Conservation (phyloP, 2,797 vertebrate species). For the Leuciscus waleckii region DNA sequence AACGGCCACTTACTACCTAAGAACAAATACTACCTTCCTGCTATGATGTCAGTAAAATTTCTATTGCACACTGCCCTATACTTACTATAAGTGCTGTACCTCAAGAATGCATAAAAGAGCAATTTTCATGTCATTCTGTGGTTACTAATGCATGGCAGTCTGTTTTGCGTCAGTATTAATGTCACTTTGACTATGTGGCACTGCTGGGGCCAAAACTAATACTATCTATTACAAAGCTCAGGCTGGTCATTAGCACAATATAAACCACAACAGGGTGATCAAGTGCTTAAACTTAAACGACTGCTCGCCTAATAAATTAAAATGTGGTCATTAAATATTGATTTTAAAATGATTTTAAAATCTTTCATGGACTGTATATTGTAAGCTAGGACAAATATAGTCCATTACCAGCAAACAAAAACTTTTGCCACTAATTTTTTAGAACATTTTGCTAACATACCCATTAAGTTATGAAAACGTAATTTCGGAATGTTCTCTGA, state of each 20-base stretch:
- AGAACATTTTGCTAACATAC: background rate
- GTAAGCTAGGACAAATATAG: background rate
- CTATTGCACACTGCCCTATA: slow-evolving; percentile 7
- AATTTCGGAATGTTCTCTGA: too few relatives aligned
- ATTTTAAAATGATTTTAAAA: background rate
- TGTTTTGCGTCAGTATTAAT: background rate
- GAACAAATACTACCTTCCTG: slow-evolving; percentile 19
- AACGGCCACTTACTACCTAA: slow-evolving; percentile 15
- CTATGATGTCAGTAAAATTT: background rate
- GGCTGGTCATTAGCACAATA: background rate
- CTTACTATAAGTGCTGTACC: slow-evolving; percentile 27
- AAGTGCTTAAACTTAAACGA: background rate
- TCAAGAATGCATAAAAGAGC: slow-evolving; percentile 8
- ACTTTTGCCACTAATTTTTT: too few relatives aligned
- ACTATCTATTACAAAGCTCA: background rate
- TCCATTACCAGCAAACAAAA: background rate
- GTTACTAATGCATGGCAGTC: slow-evolving; percentile 10
- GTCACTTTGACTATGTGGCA: background rate
- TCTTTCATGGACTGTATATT: background rate
- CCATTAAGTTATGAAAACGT: background rate
- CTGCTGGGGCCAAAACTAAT: background rate
- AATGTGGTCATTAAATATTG: background rate
- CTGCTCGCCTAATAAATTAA: background rate
- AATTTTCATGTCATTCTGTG: background rate
- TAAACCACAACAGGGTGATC: background rate